phyloP scores from a whole-genome alignment of 2,113 vertebrate species.

The Vireo altiloquus region DNA sequence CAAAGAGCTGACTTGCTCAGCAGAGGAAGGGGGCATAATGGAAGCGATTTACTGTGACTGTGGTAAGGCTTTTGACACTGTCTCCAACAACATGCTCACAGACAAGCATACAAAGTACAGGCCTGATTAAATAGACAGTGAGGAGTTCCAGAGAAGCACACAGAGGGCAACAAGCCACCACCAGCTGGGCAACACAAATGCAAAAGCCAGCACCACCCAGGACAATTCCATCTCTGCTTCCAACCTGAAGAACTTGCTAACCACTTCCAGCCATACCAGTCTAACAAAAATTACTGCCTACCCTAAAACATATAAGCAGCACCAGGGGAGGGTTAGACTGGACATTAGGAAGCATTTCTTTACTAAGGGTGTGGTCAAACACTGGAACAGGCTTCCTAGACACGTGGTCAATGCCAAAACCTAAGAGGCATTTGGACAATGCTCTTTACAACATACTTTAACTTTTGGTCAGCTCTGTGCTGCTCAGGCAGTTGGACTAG shows the following conservation, averaged over 20 bases:
- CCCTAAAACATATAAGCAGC: background rate
- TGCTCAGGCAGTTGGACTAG: background rate
- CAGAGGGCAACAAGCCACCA: background rate
- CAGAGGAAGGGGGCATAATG: background rate
- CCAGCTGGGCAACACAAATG: background rate
- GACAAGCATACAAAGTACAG: background rate
- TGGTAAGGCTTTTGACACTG: background rate
- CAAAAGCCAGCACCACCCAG: background rate
- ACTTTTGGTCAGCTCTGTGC: background rate
- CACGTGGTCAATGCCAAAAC: background rate
- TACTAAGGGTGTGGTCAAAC: background rate
- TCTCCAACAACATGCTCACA: background rate
- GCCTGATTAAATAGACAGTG: background rate
- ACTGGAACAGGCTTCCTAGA: background rate
- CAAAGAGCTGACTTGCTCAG: background rate
- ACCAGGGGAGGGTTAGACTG: background rate
- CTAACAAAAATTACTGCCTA: background rate
- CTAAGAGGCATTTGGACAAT: background rate
- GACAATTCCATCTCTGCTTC: background rate
- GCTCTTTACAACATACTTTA: background rate
- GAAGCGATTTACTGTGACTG: background rate
- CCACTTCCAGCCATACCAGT: background rate
- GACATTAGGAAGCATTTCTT: background rate
- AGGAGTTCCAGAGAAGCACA: background rate
- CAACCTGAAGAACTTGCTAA: background rate